phyloP scores from a whole-genome alignment of 2,888 invertebrate genomes.

The Lepidocyrtinus sp. region DNA sequence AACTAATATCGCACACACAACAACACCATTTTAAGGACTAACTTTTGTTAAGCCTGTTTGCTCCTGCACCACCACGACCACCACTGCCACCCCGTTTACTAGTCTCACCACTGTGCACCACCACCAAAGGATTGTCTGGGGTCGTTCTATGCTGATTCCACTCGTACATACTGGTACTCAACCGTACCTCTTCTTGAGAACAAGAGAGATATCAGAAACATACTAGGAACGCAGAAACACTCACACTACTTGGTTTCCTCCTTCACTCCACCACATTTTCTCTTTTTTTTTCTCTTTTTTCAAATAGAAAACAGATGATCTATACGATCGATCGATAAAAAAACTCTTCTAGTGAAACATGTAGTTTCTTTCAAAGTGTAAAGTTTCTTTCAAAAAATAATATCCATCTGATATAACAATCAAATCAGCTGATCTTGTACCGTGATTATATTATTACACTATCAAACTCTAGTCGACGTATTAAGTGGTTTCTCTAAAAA shows the following conservation, averaged over 20 bases:
- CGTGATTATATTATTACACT: too few species aligned
- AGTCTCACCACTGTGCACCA: constrained; percentile 8
- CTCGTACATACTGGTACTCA: constrained; percentile 67
- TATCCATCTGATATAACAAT: too few species aligned
- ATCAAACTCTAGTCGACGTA: too few species aligned
- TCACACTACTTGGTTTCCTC: too few species aligned
- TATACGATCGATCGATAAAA: background rate
- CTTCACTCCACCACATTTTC: too few species aligned
- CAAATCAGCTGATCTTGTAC: background rate
- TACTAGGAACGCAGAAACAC: too few species aligned
- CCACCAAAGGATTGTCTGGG: constrained; percentile 65
- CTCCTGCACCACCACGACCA: background rate
- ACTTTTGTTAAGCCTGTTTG: background rate
- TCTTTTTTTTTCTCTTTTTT: background rate
- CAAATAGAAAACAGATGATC: background rate
- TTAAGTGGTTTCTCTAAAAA: too few species aligned
- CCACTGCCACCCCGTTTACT: background rate
- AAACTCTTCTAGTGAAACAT: too few species aligned
- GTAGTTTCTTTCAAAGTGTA: too few species aligned
- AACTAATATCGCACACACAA: too few species aligned
- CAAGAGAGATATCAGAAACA: background rate
- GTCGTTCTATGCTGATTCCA: constrained; percentile 69
- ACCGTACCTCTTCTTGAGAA: constrained; percentile 55
- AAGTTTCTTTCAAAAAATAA: too few species aligned
- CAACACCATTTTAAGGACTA: too few species aligned